Evolutionary conservation across 2,888 invertebrate species (phyloP).

Genomic region (Schrankia costaestrigalis): DNA sequence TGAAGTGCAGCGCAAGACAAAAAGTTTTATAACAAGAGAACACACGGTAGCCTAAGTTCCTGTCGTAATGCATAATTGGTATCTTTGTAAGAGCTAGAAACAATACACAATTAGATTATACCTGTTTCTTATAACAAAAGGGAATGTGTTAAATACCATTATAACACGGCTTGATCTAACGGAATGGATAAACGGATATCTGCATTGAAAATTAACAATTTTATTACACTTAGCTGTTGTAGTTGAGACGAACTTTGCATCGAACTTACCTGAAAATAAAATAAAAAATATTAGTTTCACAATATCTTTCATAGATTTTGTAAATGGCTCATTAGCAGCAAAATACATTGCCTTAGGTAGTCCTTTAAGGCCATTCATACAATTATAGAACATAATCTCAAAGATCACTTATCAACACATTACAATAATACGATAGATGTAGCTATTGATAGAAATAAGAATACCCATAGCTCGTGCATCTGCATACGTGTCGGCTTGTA

Average conservation of each 20-base stretch:
- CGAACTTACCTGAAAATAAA: constrained; percentile 47
- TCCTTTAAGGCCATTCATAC: too few species aligned
- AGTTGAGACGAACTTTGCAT: neutral
- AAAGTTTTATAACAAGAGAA: too few species aligned
- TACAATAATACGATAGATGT: constrained; percentile 8
- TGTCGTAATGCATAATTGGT: too few species aligned
- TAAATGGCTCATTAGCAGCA: too few species aligned
- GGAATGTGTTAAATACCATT: constrained; percentile 18
- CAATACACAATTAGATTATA: too few species aligned
- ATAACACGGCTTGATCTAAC: too few species aligned
- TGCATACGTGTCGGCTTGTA: constrained; percentile 29
- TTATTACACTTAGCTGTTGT: neutral
- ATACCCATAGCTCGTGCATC: constrained; percentile 25
- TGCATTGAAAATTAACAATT: constrained; percentile 10
- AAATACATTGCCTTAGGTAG: too few species aligned
- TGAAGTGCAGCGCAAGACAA: too few species aligned
- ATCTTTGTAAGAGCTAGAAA: too few species aligned
- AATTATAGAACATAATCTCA: constrained; percentile 1
- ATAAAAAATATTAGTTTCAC: constrained; percentile 7
- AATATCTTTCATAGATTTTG: too few species aligned
- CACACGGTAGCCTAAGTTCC: too few species aligned
- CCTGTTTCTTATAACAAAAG: too few species aligned
- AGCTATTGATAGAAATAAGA: constrained; percentile 21
- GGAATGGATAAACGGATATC: neutral
- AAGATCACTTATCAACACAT: constrained; percentile 1